Percentiles rank a stretch among this genome's conserved stretches.
Evolutionary conservation across 2,888 invertebrate genomes (phyloP).

Genomic region (Pilophorus perplexus): DNA sequence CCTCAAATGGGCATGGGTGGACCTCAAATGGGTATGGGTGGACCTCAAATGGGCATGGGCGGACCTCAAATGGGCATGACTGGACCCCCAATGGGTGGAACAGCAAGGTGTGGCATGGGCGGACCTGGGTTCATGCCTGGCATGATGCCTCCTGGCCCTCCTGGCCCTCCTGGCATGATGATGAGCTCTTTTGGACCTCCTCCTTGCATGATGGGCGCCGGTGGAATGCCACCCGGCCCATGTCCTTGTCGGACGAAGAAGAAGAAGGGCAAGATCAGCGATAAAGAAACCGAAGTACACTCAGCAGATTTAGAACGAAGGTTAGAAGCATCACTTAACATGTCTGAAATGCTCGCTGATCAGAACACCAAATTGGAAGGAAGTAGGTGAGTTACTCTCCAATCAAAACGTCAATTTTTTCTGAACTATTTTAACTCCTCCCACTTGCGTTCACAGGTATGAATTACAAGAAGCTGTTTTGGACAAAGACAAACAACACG

Average conservation of each 20-base stretch:
- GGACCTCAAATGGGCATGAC: neutral
- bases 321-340: constrained; percentile 63
- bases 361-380: constrained; percentile 68
- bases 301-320: constrained; percentile 56
- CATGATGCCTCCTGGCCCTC: neutral
- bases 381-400: constrained; percentile 56
- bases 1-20: neutral
- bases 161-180: neutral
- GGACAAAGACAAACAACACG: constrained; percentile 63
- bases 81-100: constrained; percentile 18
- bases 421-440: neutral
- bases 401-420: neutral
- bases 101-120: constrained; percentile 20
- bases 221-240: constrained; percentile 4
- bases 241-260: too few relatives aligned
- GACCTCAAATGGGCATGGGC: neutral
- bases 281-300: neutral
- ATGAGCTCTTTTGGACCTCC: neutral
- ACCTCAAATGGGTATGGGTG: neutral
- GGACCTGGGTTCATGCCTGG: constrained; percentile 10
- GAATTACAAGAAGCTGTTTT: constrained; percentile 60
- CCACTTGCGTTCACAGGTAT: constrained; percentile 55
- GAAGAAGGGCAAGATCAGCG: constrained; percentile 9
- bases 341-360: constrained; percentile 66
- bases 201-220: neutral